Evolutionary conservation across 1,140 invertebrate genomes (phyloP), one percentile per base, ranked within the genome.

Genomic region (Oryctes rhinoceros): DNA sequence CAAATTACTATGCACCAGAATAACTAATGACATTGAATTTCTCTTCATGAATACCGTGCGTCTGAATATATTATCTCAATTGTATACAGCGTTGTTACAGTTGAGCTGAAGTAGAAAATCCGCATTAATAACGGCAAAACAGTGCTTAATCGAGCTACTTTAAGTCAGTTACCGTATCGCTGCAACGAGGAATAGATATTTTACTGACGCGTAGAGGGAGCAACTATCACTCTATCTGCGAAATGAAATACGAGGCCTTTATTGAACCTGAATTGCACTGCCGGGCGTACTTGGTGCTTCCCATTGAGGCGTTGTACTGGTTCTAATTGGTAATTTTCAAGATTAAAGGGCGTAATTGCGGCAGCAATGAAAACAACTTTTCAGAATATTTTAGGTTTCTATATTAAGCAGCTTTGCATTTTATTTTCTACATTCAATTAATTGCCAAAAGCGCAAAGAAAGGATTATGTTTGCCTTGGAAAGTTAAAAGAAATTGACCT

Each of bases 291-390:
- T 24, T 71, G 13, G 20, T 11, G 15, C 53, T 62, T 71, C 24
- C 11, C 13, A 35, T 20, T 35, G 35, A 20, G 30, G 65, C 4
- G 20, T 4, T 3, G 35, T 37, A 3, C 4, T 20, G 20, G 20
- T 71, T 7, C 18, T 71, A 24, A 71, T 71, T 71, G 3, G 9
- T 71, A 71, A 71, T 71, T 71, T 71, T 71, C 24, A 37, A 37
- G 9, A 30, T 30, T 71, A 71, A 71, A 30, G 13, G 65, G 9
- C 1, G 24, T 18, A 71, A 24, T 71, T 30, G 24, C 65, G 20
- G 7, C 24, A 37, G 24, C 24, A 11, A 7, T 0, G 5, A 35
- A 15, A 2, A 2, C 24, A 9, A 13, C 20, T 35, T 24, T 7
- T 37, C 9, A 71, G 7, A 67, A 67, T 35, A 24, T 35, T 62